These are phyloP conservation scores for Hoplodrina ambigua DNA, from an alignment of 2,888 invertebrate genomes.

Conservation along the genomic window DNA sequence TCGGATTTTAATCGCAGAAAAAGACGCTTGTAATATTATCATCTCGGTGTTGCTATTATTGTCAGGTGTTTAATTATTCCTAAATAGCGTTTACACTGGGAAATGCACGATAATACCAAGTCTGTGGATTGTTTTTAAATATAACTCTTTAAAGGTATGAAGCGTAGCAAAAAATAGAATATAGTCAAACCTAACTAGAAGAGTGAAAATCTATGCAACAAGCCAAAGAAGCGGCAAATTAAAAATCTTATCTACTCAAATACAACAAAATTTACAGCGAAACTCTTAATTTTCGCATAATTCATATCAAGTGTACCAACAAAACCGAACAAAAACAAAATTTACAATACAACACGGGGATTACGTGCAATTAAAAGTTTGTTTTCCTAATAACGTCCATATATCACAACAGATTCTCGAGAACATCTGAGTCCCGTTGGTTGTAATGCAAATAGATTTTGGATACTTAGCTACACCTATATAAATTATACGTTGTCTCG, in stretches of 20 bases:
- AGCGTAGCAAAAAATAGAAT: too few relatives aligned
- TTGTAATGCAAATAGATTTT: conserved; percentile 78
- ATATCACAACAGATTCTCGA: conserved; percentile 79
- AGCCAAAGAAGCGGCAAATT: conserved; percentile 24
- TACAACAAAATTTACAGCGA: conserved; percentile 12
- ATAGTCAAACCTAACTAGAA: too few relatives aligned
- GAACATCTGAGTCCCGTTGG: conserved; percentile 82
- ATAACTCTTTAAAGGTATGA: too few relatives aligned
- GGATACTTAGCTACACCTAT: conserved; percentile 65
- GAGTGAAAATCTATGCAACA: too few relatives aligned
- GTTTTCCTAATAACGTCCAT: conserved; percentile 83
- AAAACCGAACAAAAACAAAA: conserved; percentile 66
- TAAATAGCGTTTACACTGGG: background rate
- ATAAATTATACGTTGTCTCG: conserved; percentile 63
- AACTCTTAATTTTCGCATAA: conserved; percentile 53
- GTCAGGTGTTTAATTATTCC: conserved; percentile 6
- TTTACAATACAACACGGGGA: conserved; percentile 79
- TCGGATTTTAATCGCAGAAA: conserved; percentile 12
- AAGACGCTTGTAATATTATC: conserved; percentile 35
- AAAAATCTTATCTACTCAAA: conserved; percentile 41
- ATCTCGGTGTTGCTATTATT: background rate
- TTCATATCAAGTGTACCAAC: conserved; percentile 48
- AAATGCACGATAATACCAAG: background rate
- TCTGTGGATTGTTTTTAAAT: too few relatives aligned
- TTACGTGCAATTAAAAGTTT: conserved; percentile 88